Conservation (phyloP, 2,888 invertebrate genomes). For the Acanthosoma haemorrhoidale region DNA sequence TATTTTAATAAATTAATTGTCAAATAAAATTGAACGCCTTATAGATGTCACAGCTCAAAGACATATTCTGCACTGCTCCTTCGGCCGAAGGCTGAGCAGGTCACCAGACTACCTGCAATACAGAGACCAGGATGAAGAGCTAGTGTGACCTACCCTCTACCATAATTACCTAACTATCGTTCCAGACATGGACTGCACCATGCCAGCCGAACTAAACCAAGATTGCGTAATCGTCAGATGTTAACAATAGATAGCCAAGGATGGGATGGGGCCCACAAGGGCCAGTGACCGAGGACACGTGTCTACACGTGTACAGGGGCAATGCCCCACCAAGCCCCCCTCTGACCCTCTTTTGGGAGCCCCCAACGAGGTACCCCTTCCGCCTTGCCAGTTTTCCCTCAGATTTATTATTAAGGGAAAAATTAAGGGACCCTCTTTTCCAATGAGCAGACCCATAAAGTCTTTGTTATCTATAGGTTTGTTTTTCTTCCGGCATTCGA, state of each 20-base stretch:
- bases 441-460: too few relatives aligned
- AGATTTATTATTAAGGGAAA: not conserved
- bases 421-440: not conserved
- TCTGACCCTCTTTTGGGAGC: slow-evolving; percentile 18
- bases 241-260: slow-evolving; percentile 16
- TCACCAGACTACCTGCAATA: too few relatives aligned
- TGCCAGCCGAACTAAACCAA: not conserved
- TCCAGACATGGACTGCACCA: not conserved
- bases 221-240: slow-evolving; percentile 16
- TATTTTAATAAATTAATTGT: too few relatives aligned
- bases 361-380: slow-evolving; percentile 21
- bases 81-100: too few relatives aligned
- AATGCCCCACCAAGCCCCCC: slow-evolving; percentile 7
- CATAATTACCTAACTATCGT: not conserved
- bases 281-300: slow-evolving; percentile 25
- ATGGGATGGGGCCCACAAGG: not conserved
- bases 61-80: too few relatives aligned
- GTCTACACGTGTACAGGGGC: slow-evolving; percentile 20
- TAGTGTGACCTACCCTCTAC: not conserved
- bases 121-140: too few relatives aligned
- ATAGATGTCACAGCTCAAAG: too few relatives aligned
- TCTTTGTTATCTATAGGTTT: too few relatives aligned
- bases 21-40: too few relatives aligned
- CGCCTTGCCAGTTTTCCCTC: not conserved
- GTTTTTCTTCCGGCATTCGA: too few relatives aligned